Percentiles rank a stretch among this genome's conserved stretches.
Conservation (phyloP, 2,113 vertebrate genomes). For the Odocoileus virginianus region DNA sequence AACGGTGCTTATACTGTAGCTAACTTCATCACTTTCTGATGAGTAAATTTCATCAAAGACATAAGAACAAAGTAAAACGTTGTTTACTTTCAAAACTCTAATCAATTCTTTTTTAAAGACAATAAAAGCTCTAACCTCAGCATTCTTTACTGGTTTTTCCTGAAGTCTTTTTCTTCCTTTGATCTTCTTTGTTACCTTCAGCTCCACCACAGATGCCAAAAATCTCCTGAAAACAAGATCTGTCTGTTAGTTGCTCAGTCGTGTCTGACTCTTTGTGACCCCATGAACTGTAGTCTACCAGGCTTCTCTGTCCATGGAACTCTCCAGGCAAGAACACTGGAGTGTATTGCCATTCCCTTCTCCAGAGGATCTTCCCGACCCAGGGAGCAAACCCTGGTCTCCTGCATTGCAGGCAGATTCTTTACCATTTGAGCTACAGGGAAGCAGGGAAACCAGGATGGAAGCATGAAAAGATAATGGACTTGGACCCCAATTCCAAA, state of each 20-base stretch:
- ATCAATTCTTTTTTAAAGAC: not conserved
- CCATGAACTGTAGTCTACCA: not conserved
- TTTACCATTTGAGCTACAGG: not conserved
- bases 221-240: not conserved
- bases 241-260: not conserved
- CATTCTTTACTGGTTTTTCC: not conserved
- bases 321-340: not conserved
- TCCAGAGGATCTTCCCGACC: not conserved
- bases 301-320: not conserved
- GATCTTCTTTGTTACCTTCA: not conserved
- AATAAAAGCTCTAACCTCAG: not conserved
- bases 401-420: not conserved
- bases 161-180: not conserved
- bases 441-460: not conserved
- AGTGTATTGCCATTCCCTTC: not conserved
- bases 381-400: not conserved
- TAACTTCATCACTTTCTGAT: not conserved
- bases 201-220: not conserved
- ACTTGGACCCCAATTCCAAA: not conserved
- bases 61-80: not conserved
- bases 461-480: not conserved
- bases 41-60: not conserved
- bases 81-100: not conserved
- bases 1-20: not conserved
- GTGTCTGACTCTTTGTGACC: not conserved